Evolutionary conservation across 2,113 vertebrate genomes (phyloP).

Genomic region (Oreocharis arfaki): DNA sequence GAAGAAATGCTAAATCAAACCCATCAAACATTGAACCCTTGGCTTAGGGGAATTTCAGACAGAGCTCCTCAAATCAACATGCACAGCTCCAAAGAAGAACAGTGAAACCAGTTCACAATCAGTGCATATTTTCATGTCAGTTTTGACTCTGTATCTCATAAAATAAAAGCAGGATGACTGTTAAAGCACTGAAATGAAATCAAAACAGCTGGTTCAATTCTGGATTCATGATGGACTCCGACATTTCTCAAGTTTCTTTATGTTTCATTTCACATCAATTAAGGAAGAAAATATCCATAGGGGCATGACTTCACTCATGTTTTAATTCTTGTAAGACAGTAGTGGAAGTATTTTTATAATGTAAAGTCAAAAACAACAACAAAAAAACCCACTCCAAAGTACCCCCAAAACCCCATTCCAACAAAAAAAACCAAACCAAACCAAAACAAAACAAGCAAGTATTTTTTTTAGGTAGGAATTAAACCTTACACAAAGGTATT

Average conservation of each 20-base stretch:
- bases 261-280: not conserved
- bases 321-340: not conserved
- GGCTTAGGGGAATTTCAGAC: not conserved
- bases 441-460: not conserved
- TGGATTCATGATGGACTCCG: not conserved
- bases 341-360: not conserved
- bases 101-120: not conserved
- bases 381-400: not conserved
- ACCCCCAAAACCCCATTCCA: not conserved
- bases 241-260: not conserved
- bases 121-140: not conserved
- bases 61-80: not conserved
- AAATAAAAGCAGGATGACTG: not conserved
- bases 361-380: not conserved
- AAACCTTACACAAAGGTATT: not conserved
- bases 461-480: not conserved
- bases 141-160: not conserved
- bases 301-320: not conserved
- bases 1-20: not conserved
- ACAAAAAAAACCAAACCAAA: not conserved
- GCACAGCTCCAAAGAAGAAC: not conserved
- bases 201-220: not conserved
- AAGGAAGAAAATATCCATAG: not conserved
- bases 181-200: not conserved
- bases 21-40: not conserved